phyloP scores from a whole-genome alignment of 2,797 vertebrate species.

The Sparidentex hasta region DNA sequence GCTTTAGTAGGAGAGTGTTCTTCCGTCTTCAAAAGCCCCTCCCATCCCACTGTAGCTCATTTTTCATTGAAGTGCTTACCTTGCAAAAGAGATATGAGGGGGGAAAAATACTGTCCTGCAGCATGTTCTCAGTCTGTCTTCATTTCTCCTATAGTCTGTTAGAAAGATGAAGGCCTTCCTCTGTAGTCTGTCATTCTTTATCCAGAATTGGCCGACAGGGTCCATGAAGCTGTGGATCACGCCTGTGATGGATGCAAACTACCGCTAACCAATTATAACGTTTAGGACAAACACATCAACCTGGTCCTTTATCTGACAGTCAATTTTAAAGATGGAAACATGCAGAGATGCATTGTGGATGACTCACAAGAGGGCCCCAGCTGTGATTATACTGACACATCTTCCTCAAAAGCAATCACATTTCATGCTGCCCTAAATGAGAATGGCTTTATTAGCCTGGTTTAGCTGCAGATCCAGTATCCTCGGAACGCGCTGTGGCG shows the following conservation, averaged over 20 bases:
- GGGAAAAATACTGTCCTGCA: slow-evolving; percentile 44
- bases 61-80: slow-evolving; percentile 62
- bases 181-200: slow-evolving; percentile 1
- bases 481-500: slow-evolving; percentile 17
- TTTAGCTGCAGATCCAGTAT: slow-evolving; percentile 52
- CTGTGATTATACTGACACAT: slow-evolving; percentile 32
- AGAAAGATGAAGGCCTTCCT: slow-evolving; percentile 40
- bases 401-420: slow-evolving; percentile 42
- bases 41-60: slow-evolving; percentile 11
- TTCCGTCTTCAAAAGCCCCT: slow-evolving; percentile 45
- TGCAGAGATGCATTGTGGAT: neutral
- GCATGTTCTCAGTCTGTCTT: slow-evolving; percentile 45
- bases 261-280: slow-evolving; percentile 8
- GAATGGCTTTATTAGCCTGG: slow-evolving; percentile 53
- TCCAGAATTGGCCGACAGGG: slow-evolving; percentile 7
- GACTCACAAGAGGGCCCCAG: slow-evolving; percentile 22
- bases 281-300: neutral
- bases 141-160: slow-evolving; percentile 20
- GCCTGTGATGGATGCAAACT: slow-evolving; percentile 19
- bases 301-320: neutral
- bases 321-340: slow-evolving; percentile 3
- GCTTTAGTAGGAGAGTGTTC: slow-evolving; percentile 29
- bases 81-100: slow-evolving; percentile 52
- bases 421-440: slow-evolving; percentile 53
- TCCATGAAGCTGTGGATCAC: slow-evolving; percentile 1